Evolutionary conservation across 1,140 invertebrate genomes (phyloP).

Genomic region (Zaprionus ghesquierei): DNA sequence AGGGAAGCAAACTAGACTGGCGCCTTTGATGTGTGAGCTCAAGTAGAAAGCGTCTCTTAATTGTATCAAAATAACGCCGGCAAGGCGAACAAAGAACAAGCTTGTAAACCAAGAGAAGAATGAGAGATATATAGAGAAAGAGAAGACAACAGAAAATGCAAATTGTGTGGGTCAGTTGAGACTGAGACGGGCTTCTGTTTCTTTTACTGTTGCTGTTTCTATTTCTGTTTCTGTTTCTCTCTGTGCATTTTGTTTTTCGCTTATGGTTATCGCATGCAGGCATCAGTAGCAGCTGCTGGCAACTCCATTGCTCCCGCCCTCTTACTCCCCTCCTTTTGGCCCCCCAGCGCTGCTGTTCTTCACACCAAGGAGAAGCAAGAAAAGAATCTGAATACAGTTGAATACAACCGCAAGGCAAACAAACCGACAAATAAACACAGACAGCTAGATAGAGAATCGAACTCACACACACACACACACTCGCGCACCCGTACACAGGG

Average conservation of each 20-base stretch:
- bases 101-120: conserved; percentile 6
- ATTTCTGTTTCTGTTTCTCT: conserved; percentile 21
- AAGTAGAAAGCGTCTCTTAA: not conserved
- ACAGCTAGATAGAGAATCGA: conserved; percentile 16
- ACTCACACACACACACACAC: conserved; percentile 8
- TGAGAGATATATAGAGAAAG: not conserved
- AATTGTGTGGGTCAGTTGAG: conserved; percentile 30
- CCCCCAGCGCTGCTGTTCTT: not conserved
- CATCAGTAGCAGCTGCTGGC: conserved; percentile 49
- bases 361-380: conserved; percentile 11
- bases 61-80: not conserved
- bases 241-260: conserved; percentile 15
- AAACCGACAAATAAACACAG: conserved; percentile 57
- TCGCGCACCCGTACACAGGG: not conserved
- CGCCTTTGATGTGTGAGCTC: not conserved
- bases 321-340: not conserved
- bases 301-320: conserved; percentile 19
- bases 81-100: conserved; percentile 16
- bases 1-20: not conserved
- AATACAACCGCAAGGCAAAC: conserved; percentile 49
- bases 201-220: conserved; percentile 48
- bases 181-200: conserved; percentile 17
- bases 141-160: conserved; percentile 27
- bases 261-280: conserved; percentile 48
- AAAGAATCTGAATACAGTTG: conserved; percentile 60